Evolutionary conservation across 2,888 invertebrate species (phyloP), one percentile per base, ranked within the genome.

Genomic region (Cyaniris semiargus): DNA sequence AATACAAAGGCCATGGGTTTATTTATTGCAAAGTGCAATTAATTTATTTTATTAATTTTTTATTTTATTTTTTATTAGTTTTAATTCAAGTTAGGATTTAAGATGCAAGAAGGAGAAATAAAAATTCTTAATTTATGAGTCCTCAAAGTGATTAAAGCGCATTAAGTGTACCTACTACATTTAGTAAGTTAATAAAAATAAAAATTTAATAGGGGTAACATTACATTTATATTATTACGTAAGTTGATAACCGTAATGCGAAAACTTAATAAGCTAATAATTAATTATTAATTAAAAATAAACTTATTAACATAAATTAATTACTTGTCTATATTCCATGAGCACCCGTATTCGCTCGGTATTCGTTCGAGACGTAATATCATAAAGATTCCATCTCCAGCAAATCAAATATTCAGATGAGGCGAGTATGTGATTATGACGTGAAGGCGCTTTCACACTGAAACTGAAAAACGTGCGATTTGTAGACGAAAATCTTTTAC

Each of bases 371-470:
- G 70, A 76, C 76, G 76, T 76, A 70, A 76, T 76, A 70, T 76
- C 71, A 71, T 76, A 53, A 76, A 78, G 88, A 90, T 87, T 88
- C 87, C 91, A 89, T 92, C 88, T 88, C 85, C 81, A 80, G 84
- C 86, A 90, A 89, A 91, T 90, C 90, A 92, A 91, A 92, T 92
- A 91, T 92, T 91, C 88, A 90, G 84, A 85, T 81, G 80, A 81
- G 81, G 79, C 77, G 15, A 72, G 15, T 44, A 56, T 76, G 76
- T 76, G 70, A 70, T 76, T 70, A 70, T 76, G 70, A 76, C 53
- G 23, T 72, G 21, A 44, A 44, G 27, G 66, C 18, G 23, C 15
- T 23, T 27, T 13, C 66, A 66, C 27, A 66, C 27, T 66, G 27
- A 27, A 31, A 27, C 13, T 27, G 23, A 66, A 27, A 66, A 27